Percentiles rank a stretch among this genome's conserved stretches.
These are phyloP conservation scores for Brachionus angularis DNA, from an alignment of 1,140 invertebrate genomes.

Conservation along the genomic window DNA sequence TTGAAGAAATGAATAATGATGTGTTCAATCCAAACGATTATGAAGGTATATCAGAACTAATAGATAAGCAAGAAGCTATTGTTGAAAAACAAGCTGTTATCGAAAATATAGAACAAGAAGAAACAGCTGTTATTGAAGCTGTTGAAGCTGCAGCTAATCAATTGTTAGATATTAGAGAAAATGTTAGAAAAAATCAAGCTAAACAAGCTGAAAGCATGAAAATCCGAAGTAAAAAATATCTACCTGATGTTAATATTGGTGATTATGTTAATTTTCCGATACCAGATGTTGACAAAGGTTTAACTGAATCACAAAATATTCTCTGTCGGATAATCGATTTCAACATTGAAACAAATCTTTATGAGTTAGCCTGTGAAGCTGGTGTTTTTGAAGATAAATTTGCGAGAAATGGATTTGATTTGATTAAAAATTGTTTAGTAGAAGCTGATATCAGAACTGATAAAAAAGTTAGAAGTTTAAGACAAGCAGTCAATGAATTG, in stretches of 20 bases:
- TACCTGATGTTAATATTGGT: neutral
- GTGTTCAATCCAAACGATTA: no score
- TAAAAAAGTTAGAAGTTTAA: neutral
- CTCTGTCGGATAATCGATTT: neutral
- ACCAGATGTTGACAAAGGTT: neutral
- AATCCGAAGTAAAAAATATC: neutral
- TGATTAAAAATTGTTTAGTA: no score
- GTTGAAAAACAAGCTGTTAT: no score
- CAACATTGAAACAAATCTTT: neutral
- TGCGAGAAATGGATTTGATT: neutral
- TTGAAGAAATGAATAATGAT: no score
- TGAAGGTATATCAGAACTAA: no score
- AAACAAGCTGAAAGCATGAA: neutral
- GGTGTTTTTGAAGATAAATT: neutral
- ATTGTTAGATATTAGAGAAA: neutral
- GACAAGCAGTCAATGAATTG: neutral
- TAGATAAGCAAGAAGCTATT: no score
- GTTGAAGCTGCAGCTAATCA: neutral
- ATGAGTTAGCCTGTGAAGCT: neutral
- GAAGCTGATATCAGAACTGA: no score
- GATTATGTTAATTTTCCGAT: neutral
- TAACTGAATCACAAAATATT: neutral
- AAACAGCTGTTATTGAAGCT: no score
- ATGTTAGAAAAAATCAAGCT: neutral
- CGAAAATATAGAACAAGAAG: no score